Evolutionary conservation across 2,797 vertebrate species (phyloP), one percentile per base, ranked within the genome.

Genomic region (Gallinago stenura): DNA sequence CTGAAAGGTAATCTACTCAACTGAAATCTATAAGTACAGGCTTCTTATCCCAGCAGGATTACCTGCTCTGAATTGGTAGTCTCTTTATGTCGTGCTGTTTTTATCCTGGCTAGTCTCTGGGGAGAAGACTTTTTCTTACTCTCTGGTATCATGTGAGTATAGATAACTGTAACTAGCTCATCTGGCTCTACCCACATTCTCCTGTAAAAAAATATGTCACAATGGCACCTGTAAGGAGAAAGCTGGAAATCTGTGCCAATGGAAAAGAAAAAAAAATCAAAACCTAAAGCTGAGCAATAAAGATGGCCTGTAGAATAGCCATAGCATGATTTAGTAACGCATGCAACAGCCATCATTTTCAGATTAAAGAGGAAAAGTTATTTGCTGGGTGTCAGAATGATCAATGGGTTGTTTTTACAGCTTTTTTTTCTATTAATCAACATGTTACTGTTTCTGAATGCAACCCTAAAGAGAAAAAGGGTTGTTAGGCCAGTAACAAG

Each of bases 301-400:
- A 57, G 30, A 37, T 8, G 1, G 7, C 58, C 64, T 64, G 25
- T 69, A 72, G 82, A 79, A 78, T 41, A 80, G 41, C 54, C 79
- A 33, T 69, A 90, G 41, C 51, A 26, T 91, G 43, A 81, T 80
- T 84, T 87, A 89, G 48, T 83, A 94, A 85, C 20, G 80, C 24
- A 39, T 62, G 39, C 43, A 90, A 45, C 46, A 70, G 58, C 39
- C 65, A 78, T 81, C 39, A 83, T 65, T 86, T 84, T 19, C 35
- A 88, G 66, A 95, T 85, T 82, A 87, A 93, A 87, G 69, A 86
- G 30, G 16, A 64, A 86, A 94, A 83, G 46, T 94, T 94, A 90
- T 89, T 91, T 95, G 71, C 78, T 88, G 9, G 10, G 18, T 94
- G 84, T 93, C 96, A 87, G 54, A 53, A 93, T 97, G 96, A 97